A percentile compares a stretch with the other conserved stretches of the same genome.
These are phyloP conservation scores for Pangasius krempfi DNA, from an alignment of 2,797 vertebrate genomes.

Conservation along the genomic window DNA sequence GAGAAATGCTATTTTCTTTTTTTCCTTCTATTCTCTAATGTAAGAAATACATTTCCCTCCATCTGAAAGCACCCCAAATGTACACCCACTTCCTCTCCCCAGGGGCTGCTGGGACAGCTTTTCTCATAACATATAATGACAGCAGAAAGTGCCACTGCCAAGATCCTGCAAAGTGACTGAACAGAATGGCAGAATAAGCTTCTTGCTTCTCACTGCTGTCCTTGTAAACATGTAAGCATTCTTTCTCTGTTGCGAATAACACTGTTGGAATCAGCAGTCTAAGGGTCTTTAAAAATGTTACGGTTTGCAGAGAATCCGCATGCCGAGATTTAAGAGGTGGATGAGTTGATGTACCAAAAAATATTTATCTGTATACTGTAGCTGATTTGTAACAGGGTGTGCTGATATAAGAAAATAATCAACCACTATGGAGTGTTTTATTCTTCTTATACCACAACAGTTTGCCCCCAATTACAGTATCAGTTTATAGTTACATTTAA, in stretches of 20 bases:
- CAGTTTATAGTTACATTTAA: not conserved
- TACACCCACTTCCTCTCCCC: conserved; percentile 30
- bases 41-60: conserved; percentile 37
- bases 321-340: not conserved
- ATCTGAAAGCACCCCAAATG: conserved; percentile 39
- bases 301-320: not conserved
- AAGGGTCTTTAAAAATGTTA: conserved; percentile 18
- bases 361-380: conserved; percentile 10
- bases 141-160: conserved; percentile 39
- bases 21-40: conserved; percentile 28
- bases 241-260: conserved; percentile 17
- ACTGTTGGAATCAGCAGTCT: conserved; percentile 32
- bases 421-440: not conserved
- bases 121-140: conserved; percentile 49
- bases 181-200: conserved; percentile 36
- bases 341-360: not conserved
- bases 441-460: not conserved
- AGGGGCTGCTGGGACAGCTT: conserved; percentile 36
- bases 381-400: not conserved
- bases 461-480: not conserved
- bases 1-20: not conserved
- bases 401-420: not conserved
- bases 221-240: conserved; percentile 42
- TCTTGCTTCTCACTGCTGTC: conserved; percentile 11
- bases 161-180: conserved; percentile 30